Evolutionary conservation across 2,113 vertebrate genomes (phyloP).

Genomic region (Crotalus helleri): DNA sequence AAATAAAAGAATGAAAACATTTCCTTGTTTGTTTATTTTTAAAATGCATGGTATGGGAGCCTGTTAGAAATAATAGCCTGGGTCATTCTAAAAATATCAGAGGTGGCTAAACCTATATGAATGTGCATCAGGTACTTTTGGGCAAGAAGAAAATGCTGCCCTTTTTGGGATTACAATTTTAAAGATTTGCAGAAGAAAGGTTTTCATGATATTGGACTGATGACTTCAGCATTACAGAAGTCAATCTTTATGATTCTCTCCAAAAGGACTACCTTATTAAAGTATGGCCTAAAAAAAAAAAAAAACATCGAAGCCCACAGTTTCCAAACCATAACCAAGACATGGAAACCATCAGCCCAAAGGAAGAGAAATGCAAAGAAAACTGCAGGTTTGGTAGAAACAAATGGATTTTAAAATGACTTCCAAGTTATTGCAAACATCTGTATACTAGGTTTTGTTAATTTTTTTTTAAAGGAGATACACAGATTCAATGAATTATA

Average conservation of each 20-base stretch:
- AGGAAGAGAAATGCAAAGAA: conserved; percentile 28
- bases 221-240: conserved; percentile 39
- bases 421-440: not conserved
- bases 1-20: conserved; percentile 29
- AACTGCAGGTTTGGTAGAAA: not conserved
- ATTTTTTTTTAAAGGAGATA: not conserved
- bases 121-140: not conserved
- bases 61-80: not conserved
- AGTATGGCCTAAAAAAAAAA: conserved; percentile 33
- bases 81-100: conserved; percentile 1
- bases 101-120: not conserved
- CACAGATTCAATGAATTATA: not conserved
- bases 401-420: not conserved
- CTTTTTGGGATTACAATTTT: conserved; percentile 34
- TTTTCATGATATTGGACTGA: conserved; percentile 39
- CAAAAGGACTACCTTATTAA: conserved; percentile 44
- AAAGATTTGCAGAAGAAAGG: conserved; percentile 33
- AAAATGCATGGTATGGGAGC: not conserved
- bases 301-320: conserved; percentile 17
- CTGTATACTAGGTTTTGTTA: not conserved
- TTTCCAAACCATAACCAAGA: conserved; percentile 24
- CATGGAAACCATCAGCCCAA: not conserved
- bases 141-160: conserved; percentile 10
- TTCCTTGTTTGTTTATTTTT: conserved; percentile 16
- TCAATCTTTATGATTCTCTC: conserved; percentile 42